These are phyloP conservation scores for Holothuria leucospilota DNA, from an alignment of 53 echinoderm and acorn worm genomes.

Conservation along the genomic window DNA sequence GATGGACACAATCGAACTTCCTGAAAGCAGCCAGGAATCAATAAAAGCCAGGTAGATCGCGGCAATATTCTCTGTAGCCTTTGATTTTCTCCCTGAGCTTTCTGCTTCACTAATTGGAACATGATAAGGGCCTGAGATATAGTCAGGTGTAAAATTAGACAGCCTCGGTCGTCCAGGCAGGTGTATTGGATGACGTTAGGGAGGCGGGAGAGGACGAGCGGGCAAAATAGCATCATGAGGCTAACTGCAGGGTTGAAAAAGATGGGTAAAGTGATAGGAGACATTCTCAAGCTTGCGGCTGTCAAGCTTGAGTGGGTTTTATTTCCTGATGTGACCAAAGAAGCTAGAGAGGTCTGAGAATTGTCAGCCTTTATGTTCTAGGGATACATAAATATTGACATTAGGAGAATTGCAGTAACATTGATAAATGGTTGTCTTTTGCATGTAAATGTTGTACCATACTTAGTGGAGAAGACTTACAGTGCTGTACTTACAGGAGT, in stretches of 20 bases:
- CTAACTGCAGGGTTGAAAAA: background rate
- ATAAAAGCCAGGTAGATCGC: constrained; percentile 34
- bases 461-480: too few relatives aligned
- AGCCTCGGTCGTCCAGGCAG: constrained; percentile 10
- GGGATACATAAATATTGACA: constrained; percentile 40
- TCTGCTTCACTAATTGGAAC: constrained; percentile 32
- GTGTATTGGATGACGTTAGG: background rate
- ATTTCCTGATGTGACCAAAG: background rate
- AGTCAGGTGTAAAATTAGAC: constrained; percentile 42
- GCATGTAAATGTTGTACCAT: too few relatives aligned
- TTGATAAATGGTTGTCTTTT: too few relatives aligned
- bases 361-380: background rate
- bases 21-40: background rate
- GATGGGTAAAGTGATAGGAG: constrained; percentile 11
- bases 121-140: constrained; percentile 20
- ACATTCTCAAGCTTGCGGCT: constrained; percentile 10
- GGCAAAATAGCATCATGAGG: constrained; percentile 27
- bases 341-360: background rate
- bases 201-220: too few relatives aligned
- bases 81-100: constrained; percentile 34
- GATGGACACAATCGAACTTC: too few relatives aligned
- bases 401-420: background rate
- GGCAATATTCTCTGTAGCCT: background rate
- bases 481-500: too few relatives aligned
- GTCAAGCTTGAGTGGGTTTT: constrained; percentile 36